phyloP scores from a whole-genome alignment of 2,113 vertebrate species.

The Podarcis cretensis region DNA sequence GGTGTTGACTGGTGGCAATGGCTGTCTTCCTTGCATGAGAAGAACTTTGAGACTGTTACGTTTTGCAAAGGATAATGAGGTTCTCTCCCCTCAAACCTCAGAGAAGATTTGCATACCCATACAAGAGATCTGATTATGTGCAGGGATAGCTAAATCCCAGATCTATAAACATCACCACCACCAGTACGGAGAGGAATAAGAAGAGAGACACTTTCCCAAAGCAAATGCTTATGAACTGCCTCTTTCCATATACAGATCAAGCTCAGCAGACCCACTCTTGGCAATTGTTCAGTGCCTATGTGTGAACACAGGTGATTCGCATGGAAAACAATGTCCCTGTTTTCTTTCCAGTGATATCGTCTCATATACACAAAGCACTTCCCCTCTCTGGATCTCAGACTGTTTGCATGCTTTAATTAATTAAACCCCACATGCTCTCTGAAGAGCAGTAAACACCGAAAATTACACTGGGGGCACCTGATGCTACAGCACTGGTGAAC shows the following conservation, averaged over 20 bases:
- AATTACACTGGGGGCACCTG: background rate
- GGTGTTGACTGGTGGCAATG: background rate
- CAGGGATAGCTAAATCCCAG: background rate
- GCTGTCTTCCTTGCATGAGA: background rate
- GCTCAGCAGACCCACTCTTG: background rate
- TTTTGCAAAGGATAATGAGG: conserved; percentile 10
- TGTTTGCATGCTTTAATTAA: background rate
- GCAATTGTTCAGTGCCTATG: background rate
- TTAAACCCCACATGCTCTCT: background rate
- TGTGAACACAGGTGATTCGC: background rate
- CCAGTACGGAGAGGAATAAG: background rate
- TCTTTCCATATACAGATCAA: rapidly evolving
- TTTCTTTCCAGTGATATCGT: background rate
- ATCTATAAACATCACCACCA: background rate
- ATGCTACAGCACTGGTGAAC: background rate
- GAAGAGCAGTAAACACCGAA: background rate
- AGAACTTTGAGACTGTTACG: conserved; percentile 3
- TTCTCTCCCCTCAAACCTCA: background rate
- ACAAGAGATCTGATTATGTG: background rate
- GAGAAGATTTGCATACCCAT: background rate
- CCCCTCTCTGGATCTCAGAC: background rate
- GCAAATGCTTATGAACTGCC: background rate
- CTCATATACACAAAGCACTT: background rate
- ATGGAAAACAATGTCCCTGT: background rate
- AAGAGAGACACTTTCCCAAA: background rate